Evolutionary conservation across 2,797 vertebrate genomes (phyloP).

Genomic region (Gadopsis bispinosus): DNA sequence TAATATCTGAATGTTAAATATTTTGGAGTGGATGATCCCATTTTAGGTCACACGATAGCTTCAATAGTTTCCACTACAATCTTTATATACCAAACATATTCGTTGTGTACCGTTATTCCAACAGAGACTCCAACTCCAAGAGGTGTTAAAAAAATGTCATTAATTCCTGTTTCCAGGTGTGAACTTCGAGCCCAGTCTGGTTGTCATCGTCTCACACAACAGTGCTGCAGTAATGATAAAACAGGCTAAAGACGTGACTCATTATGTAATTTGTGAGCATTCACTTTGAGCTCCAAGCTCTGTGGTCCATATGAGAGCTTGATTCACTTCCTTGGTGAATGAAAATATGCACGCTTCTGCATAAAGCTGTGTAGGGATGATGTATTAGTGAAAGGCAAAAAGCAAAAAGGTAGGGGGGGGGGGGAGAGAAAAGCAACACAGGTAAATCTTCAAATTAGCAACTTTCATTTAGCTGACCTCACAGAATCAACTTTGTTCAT

Average conservation of each 20-base stretch:
- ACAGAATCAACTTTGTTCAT: conserved; percentile 4
- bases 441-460: conserved; percentile 15
- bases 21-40: background rate
- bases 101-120: background rate
- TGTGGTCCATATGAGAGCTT: conserved; percentile 19
- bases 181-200: conserved; percentile 48
- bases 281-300: conserved; percentile 29
- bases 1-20: background rate
- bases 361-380: conserved; percentile 3
- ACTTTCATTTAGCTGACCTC: background rate
- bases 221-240: conserved; percentile 47
- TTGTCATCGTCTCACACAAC: conserved; percentile 53
- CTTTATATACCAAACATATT: background rate
- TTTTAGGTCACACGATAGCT: background rate
- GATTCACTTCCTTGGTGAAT: conserved; percentile 42
- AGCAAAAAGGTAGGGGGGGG: too few relatives aligned
- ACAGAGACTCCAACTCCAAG: background rate
- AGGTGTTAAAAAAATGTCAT: conserved; percentile 18
- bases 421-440: background rate
- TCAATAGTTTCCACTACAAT: background rate
- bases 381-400: conserved; percentile 3
- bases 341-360: background rate
- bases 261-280: conserved; percentile 36
- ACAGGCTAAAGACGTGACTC: conserved; percentile 42
- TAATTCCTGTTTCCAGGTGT: conserved; percentile 46